A percentile compares a stretch with the other conserved stretches of the same genome.
Evolutionary conservation across 2,797 vertebrate genomes (phyloP).

Genomic region (Pseudotriccus pelzelni): DNA sequence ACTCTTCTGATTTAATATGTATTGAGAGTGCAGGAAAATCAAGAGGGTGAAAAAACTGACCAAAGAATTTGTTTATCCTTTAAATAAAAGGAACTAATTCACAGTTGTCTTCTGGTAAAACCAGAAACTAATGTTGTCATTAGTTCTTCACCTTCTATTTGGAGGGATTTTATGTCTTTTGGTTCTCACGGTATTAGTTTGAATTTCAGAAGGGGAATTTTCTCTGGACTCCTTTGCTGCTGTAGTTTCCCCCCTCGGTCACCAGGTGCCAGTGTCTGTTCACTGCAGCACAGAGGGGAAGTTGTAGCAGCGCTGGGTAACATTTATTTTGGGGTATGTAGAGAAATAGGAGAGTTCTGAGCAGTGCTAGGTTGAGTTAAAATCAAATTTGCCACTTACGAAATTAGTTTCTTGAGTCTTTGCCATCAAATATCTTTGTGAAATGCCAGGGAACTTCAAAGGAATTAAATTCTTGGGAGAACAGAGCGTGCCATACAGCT

Average conservation of each 20-base stretch:
- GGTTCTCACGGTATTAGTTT: neutral
- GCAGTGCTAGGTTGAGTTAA: neutral
- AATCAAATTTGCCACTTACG: neutral
- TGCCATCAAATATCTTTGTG: neutral
- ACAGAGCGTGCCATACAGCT: neutral
- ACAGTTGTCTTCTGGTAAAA: neutral
- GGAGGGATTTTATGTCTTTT: neutral
- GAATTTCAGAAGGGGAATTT: neutral
- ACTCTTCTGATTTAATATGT: neutral
- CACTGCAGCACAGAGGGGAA: neutral
- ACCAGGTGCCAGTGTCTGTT: conserved; percentile 70
- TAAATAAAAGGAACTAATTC: neutral
- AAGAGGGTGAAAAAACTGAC: neutral
- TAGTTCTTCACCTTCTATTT: neutral
- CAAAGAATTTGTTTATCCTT: neutral
- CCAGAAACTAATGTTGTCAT: neutral
- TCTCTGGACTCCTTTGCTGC: neutral
- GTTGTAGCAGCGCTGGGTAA: neutral
- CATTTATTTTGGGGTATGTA: neutral
- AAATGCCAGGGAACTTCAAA: neutral
- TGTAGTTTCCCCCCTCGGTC: conserved; percentile 45
- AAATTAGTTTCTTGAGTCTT: neutral
- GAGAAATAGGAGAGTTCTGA: neutral
- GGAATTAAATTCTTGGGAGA: neutral
- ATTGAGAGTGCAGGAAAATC: neutral